Conservation (phyloP, 2,797 vertebrate genomes). For the Pipistrellus pipistrellus region DNA sequence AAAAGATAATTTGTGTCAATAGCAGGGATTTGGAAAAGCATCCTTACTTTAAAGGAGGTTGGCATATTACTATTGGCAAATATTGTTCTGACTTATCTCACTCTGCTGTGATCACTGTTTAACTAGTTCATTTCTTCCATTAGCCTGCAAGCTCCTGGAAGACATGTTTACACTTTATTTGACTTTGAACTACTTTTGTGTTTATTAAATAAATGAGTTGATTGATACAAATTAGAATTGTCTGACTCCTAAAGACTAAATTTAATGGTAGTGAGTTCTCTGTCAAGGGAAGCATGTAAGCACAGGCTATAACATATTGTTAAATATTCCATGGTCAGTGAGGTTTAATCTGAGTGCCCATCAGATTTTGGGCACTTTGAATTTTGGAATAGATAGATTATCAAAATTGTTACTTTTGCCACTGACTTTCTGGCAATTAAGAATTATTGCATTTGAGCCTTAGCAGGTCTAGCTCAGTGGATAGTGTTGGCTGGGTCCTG, state of each 20-base stretch:
- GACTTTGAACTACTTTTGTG: background rate
- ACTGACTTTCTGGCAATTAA: conserved; percentile 22
- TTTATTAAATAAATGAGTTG: conserved; percentile 14
- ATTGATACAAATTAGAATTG: background rate
- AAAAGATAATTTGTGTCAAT: conserved; percentile 1
- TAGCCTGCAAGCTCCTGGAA: background rate
- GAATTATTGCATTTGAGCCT: conserved; percentile 66
- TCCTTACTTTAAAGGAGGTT: background rate
- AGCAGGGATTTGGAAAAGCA: background rate
- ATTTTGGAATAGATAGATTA: background rate
- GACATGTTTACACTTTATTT: background rate
- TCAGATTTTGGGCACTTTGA: background rate
- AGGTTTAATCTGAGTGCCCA: background rate
- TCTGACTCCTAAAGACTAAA: too few relatives aligned
- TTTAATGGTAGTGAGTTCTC: background rate
- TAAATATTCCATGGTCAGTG: background rate
- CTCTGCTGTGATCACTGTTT: background rate
- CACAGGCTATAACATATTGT: background rate
- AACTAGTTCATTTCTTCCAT: background rate
- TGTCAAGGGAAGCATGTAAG: background rate
- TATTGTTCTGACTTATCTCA: background rate
- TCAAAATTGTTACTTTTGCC: background rate
- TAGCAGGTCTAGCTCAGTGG: background rate
- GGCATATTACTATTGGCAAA: background rate
- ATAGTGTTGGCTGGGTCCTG: background rate